Evolutionary conservation across 2,113 vertebrate species (phyloP).

Genomic region (Rattus rattus): DNA sequence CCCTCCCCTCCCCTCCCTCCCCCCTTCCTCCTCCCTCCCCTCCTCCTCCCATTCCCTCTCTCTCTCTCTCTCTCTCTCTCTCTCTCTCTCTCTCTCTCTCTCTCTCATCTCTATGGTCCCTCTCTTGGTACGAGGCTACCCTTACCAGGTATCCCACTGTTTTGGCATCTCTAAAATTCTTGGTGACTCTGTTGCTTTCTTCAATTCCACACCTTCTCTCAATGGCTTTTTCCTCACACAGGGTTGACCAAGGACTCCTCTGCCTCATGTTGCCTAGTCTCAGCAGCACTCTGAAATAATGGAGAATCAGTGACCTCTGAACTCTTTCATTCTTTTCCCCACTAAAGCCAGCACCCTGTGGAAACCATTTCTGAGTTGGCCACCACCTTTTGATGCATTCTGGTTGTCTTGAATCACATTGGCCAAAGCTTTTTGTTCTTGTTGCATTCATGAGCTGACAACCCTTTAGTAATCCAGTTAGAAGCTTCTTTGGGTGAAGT

Average conservation of each 20-base stretch:
- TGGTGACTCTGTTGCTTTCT: neutral
- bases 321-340: neutral
- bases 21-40: no score
- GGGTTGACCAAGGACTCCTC: neutral
- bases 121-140: neutral
- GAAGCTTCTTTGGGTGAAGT: neutral
- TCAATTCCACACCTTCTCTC: neutral
- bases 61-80: no score
- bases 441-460: neutral
- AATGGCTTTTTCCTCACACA: neutral
- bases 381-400: neutral
- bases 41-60: no score
- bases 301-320: neutral
- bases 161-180: neutral
- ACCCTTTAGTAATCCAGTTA: neutral
- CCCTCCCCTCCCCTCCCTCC: no score
- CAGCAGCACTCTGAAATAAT: neutral
- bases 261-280: neutral
- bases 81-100: no score
- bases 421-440: neutral
- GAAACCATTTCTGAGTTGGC: neutral
- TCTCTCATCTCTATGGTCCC: no score
- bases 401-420: neutral
- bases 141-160: neutral
- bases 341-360: neutral